Evolutionary conservation across 2,113 vertebrate genomes (phyloP).

Genomic region (Phaetusa simplex): DNA sequence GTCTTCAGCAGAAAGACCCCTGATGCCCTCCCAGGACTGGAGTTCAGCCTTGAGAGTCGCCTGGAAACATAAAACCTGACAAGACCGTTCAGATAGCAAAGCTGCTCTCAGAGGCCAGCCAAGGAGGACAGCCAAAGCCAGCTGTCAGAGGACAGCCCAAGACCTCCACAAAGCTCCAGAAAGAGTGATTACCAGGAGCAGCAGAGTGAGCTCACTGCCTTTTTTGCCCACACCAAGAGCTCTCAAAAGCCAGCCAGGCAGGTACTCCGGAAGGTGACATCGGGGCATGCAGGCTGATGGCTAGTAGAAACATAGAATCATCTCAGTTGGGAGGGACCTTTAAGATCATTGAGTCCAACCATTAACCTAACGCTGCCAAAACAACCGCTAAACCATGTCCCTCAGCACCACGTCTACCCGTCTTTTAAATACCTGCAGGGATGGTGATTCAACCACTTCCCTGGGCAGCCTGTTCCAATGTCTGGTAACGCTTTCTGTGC

Average conservation of each 20-base stretch:
- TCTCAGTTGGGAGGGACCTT: not conserved
- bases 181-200: not conserved
- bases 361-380: not conserved
- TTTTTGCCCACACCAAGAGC: not conserved
- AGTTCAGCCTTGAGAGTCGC: not conserved
- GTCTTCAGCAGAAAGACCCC: not conserved
- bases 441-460: not conserved
- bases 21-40: not conserved
- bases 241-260: not conserved
- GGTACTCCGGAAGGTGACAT: not conserved
- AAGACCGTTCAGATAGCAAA: not conserved
- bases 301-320: not conserved
- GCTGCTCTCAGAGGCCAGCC: not conserved
- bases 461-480: not conserved
- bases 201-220: not conserved
- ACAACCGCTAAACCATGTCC: not conserved
- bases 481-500: not conserved
- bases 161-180: not conserved
- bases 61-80: not conserved
- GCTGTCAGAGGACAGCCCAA: not conserved
- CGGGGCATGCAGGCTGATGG: fast-evolving
- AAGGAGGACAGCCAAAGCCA: not conserved
- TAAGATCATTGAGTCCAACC: not conserved
- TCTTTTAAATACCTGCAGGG: not conserved
- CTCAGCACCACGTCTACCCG: not conserved